Evolutionary conservation across 2,797 vertebrate genomes (phyloP).

Genomic region (Helarctos malayanus): DNA sequence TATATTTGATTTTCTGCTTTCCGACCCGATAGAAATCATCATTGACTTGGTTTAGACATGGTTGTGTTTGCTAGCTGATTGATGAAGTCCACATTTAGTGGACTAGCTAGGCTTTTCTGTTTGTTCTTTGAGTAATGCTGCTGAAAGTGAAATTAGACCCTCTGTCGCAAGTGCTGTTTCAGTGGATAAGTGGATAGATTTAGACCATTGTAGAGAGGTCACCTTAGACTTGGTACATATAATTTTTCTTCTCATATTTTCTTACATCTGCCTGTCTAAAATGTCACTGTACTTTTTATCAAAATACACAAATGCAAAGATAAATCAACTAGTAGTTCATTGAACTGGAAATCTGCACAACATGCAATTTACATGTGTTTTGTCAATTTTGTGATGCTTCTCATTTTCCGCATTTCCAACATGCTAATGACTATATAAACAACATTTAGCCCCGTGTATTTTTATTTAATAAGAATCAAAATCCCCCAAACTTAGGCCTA

Average conservation of each 20-base stretch:
- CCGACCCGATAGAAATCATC: background rate
- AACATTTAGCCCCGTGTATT: background rate
- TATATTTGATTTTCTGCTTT: conserved; percentile 44
- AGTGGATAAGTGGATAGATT: background rate
- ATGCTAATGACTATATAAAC: background rate
- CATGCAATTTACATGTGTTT: conserved; percentile 9
- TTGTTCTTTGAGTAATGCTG: conserved; percentile 33
- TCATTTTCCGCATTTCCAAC: background rate
- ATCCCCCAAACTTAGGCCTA: background rate
- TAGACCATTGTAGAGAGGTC: background rate
- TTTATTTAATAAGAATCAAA: conserved; percentile 48
- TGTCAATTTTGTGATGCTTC: background rate
- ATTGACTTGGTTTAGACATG: background rate
- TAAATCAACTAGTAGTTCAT: background rate
- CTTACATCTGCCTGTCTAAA: conserved; percentile 42
- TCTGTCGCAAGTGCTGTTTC: background rate
- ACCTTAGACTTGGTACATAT: background rate
- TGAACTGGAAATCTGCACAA: conserved; percentile 17
- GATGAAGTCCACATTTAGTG: conserved; percentile 47
- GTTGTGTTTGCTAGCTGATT: conserved; percentile 35
- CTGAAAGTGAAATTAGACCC: conserved; percentile 61
- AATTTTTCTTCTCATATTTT: conserved; percentile 42
- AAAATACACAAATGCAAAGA: background rate
- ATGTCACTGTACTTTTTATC: background rate
- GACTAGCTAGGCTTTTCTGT: conserved; percentile 44